These are phyloP conservation scores for Calameuta filiformis DNA, from an alignment of 2,888 invertebrate genomes.

Conservation along the genomic window DNA sequence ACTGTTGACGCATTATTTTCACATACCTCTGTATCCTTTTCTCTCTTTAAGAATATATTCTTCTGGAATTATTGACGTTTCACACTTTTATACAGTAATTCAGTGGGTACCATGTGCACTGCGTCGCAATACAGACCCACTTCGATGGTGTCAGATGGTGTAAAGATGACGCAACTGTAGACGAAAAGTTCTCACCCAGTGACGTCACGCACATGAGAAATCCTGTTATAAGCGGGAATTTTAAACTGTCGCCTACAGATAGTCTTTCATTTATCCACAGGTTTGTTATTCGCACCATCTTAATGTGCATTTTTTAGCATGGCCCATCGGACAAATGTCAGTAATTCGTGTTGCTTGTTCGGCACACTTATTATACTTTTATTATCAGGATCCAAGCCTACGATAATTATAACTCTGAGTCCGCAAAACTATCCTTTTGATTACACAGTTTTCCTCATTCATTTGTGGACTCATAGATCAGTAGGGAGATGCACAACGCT, in stretches of 20 bases:
- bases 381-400: too few relatives aligned
- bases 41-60: slow-evolving; percentile 12
- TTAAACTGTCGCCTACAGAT: background rate
- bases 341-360: too few relatives aligned
- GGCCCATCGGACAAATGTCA: too few relatives aligned
- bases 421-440: too few relatives aligned
- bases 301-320: too few relatives aligned
- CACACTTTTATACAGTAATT: slow-evolving; percentile 22
- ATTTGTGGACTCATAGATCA: too few relatives aligned
- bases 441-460: too few relatives aligned
- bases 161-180: slow-evolving; percentile 43
- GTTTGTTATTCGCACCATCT: background rate
- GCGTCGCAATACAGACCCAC: slow-evolving; percentile 23
- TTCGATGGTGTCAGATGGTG: slow-evolving; percentile 42
- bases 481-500: too few relatives aligned
- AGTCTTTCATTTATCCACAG: background rate
- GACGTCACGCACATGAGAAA: background rate
- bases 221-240: background rate
- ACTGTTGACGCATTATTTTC: background rate
- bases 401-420: too few relatives aligned
- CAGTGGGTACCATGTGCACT: slow-evolving; percentile 31
- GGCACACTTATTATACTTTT: too few relatives aligned
- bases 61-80: slow-evolving; percentile 6
- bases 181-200: background rate
- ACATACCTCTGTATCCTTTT: slow-evolving; percentile 5